Conservation (phyloP, 2,888 invertebrate genomes). For the Lymantria dispar region DNA sequence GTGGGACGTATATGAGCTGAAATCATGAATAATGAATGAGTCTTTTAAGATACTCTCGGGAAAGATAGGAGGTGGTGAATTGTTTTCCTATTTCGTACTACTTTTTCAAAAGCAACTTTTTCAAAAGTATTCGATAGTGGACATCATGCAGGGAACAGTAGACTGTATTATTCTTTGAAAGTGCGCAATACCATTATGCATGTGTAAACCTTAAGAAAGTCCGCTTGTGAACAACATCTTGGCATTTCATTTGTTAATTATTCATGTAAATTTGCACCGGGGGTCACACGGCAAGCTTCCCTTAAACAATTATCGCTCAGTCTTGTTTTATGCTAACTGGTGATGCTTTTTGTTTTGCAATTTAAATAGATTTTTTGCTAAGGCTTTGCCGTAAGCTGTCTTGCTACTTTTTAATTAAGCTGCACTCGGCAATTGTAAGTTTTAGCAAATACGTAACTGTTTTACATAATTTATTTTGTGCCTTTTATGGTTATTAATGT, state of each 20-base stretch:
- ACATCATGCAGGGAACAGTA: no score
- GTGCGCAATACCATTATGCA: no score
- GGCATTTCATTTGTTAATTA: slow-evolving; percentile 50
- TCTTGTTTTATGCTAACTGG: slow-evolving; percentile 54
- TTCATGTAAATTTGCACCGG: slow-evolving; percentile 55
- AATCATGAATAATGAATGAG: no score
- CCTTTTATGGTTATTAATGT: neutral
- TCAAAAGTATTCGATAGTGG: no score
- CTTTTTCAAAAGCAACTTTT: no score
- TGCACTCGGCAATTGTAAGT: neutral
- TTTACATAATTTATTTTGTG: neutral
- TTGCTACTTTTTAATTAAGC: slow-evolving; percentile 27
- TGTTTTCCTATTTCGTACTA: no score
- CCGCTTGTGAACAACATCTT: slow-evolving; percentile 51
- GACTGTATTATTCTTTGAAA: no score
- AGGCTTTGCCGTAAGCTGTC: slow-evolving; percentile 6
- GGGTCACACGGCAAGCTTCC: slow-evolving; percentile 22
- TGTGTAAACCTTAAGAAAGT: slow-evolving; percentile 22
- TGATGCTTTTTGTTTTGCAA: slow-evolving; percentile 35
- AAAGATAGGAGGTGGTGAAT: no score
- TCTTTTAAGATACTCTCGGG: no score
- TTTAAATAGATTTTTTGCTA: slow-evolving; percentile 20
- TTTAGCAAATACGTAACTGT: neutral
- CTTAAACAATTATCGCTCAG: slow-evolving; percentile 59
- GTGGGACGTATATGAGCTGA: no score